Conservation (phyloP, 2,888 invertebrate genomes). For the Oscheius sp. region DNA sequence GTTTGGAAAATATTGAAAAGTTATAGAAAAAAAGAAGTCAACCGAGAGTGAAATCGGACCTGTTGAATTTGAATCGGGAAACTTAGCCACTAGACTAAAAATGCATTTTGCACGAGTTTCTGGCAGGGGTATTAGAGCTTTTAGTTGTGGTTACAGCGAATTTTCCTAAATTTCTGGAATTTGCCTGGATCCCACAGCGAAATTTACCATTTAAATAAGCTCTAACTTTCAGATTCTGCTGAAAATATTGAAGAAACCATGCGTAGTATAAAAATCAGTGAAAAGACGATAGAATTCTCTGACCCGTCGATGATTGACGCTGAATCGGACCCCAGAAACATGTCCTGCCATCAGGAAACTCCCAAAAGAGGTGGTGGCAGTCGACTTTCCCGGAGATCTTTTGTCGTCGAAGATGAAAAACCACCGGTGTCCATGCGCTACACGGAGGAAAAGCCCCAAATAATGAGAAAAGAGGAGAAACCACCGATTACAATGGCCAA, state of each 20-base stretch:
- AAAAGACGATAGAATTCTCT: not conserved
- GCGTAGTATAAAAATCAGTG: not conserved
- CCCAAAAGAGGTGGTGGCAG: not conserved
- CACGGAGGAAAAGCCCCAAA: not conserved
- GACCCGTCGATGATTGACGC: constrained; percentile 21
- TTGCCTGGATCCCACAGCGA: no score
- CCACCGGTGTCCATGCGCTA: no score
- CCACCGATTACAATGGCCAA: not conserved
- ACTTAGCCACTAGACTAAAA: no score
- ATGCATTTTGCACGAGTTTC: no score
- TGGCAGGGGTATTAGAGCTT: no score
- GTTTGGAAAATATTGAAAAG: no score
- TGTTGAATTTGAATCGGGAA: no score
- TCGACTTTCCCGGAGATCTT: not conserved
- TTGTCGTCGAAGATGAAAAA: not conserved
- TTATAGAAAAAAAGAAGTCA: not conserved
- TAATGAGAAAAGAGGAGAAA: not conserved
- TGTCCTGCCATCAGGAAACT: not conserved
- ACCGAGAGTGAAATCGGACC: not conserved
- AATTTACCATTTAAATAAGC: no score
- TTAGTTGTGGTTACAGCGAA: no score
- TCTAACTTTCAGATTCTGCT: not conserved
- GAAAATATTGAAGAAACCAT: not conserved
- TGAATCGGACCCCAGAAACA: not conserved
- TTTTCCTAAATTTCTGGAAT: no score